Evolutionary conservation across 2,797 vertebrate species (phyloP).

Genomic region (Champsocephalus gunnari): DNA sequence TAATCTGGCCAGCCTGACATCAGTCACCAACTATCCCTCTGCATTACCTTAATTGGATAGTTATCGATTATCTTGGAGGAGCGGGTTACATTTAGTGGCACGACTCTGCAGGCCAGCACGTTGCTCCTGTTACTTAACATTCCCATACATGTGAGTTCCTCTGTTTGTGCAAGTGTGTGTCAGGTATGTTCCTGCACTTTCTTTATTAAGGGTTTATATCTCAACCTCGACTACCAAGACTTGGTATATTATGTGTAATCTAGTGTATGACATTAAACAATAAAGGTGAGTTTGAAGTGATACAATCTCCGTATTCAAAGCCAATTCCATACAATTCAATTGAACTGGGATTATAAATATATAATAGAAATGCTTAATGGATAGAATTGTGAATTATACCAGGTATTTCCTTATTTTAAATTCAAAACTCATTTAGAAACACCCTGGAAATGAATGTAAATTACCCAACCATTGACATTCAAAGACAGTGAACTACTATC

Average conservation of each 20-base stretch:
- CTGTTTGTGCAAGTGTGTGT: not conserved
- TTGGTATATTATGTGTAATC: not conserved
- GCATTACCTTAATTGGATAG: constrained; percentile 57
- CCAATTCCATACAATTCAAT: not conserved
- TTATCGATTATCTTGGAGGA: constrained; percentile 48
- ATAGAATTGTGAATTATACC: not conserved
- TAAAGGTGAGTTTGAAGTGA: not conserved
- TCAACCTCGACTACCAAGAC: not conserved
- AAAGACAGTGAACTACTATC: not conserved
- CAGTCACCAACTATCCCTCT: constrained; percentile 42
- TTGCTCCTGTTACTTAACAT: not conserved
- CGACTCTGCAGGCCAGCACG: not conserved
- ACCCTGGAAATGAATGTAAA: not conserved
- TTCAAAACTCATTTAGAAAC: not conserved
- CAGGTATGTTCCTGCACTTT: not conserved
- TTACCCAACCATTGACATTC: not conserved
- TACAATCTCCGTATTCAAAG: not conserved
- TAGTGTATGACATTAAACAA: constrained; percentile 1
- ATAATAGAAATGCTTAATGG: not conserved
- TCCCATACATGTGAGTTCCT: constrained; percentile 2
- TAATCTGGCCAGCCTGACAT: constrained; percentile 44
- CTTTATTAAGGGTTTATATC: not conserved
- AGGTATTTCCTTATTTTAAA: not conserved
- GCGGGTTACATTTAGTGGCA: not conserved
- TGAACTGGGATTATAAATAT: not conserved